These are phyloP conservation scores for Norana najaformis DNA, from an alignment of 2,888 invertebrate species.

Conservation along the genomic window DNA sequence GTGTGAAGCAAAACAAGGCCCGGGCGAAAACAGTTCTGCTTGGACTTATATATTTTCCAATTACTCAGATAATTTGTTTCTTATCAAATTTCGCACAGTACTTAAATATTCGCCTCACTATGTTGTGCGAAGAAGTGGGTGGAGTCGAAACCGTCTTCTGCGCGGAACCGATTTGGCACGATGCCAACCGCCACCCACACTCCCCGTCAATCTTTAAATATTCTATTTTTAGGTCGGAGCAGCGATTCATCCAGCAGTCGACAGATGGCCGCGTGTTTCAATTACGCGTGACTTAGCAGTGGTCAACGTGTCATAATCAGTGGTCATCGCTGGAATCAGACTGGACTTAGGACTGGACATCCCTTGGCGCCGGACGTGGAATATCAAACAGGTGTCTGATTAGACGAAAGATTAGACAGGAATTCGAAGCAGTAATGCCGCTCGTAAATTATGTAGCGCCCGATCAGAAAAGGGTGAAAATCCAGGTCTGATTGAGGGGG, in stretches of 20 bases:
- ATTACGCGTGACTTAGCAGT: background rate
- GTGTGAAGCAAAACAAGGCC: too few relatives aligned
- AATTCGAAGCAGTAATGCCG: background rate
- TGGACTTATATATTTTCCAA: too few relatives aligned
- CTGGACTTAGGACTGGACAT: constrained; percentile 16
- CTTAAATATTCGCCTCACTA: too few relatives aligned
- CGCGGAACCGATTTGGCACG: too few relatives aligned
- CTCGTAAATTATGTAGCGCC: background rate
- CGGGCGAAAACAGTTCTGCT: too few relatives aligned
- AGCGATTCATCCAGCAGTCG: background rate
- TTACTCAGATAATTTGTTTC: too few relatives aligned
- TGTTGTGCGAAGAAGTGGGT: too few relatives aligned
- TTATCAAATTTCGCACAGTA: too few relatives aligned
- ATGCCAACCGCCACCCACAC: background rate
- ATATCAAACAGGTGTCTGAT: constrained; percentile 16
- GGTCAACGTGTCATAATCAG: constrained; percentile 17
- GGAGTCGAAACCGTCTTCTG: too few relatives aligned
- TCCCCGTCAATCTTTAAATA: background rate
- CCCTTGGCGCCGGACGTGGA: background rate
- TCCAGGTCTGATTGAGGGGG: background rate
- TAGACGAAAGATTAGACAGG: background rate
- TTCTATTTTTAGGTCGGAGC: background rate
- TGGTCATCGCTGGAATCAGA: background rate
- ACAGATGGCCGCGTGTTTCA: constrained; percentile 8
- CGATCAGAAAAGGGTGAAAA: background rate